These are phyloP conservation scores for Heliconius erato DNA, from an alignment of 2,888 invertebrate genomes.

Conservation along the genomic window DNA sequence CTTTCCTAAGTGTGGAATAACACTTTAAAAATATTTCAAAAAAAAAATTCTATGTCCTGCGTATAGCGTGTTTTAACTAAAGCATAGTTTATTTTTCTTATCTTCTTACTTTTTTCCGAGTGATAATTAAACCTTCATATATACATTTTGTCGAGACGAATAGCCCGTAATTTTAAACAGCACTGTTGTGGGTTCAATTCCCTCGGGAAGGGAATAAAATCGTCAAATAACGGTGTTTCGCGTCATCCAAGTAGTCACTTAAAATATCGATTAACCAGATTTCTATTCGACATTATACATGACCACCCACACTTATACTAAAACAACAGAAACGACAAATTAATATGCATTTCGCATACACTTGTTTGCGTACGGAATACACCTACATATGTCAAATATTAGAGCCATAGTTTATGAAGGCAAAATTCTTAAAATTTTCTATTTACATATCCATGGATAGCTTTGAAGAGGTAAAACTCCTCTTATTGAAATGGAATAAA, in stretches of 20 bases:
- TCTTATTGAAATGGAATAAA: not conserved
- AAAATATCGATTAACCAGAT: constrained; percentile 1
- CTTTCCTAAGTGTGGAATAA: no score
- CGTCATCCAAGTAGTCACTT: not conserved
- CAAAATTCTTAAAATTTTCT: constrained; percentile 57
- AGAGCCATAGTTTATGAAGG: constrained; percentile 54
- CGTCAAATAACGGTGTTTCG: no score
- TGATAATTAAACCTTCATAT: no score
- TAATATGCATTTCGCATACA: constrained; percentile 44
- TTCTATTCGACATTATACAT: not conserved
- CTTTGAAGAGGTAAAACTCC: not conserved
- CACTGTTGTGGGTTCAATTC: no score
- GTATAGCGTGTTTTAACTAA: no score
- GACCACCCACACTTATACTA: constrained; percentile 22
- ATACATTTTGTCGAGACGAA: no score
- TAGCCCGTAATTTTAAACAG: no score
- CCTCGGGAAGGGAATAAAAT: no score
- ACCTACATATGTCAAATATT: constrained; percentile 52
- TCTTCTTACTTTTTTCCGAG: no score
- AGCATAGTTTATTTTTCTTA: no score
- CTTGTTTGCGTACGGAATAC: constrained; percentile 42
- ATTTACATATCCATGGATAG: constrained; percentile 62
- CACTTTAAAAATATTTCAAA: no score
- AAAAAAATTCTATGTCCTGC: no score
- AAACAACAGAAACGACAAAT: constrained; percentile 26